A percentile compares a stretch with the other conserved stretches of the same genome.
phyloP scores from a whole-genome alignment of 2,113 vertebrate species.

The Lipophrys pholis region DNA sequence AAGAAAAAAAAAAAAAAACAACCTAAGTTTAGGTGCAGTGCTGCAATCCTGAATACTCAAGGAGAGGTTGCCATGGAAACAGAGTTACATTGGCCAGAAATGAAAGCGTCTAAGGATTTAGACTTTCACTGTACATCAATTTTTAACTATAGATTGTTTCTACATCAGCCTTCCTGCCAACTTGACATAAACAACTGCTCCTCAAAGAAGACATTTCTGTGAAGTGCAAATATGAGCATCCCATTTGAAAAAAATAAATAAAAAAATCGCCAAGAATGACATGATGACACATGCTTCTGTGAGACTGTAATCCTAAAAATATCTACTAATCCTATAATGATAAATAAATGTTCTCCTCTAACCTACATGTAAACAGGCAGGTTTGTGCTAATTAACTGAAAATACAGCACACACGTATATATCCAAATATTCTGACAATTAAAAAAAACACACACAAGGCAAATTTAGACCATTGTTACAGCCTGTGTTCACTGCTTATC shows the following conservation, averaged over 20 bases:
- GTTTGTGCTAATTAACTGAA: constrained; percentile 8
- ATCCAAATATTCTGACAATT: background rate
- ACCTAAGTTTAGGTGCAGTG: constrained; percentile 82
- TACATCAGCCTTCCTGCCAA: constrained; percentile 57
- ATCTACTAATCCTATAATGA: background rate
- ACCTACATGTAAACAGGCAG: background rate
- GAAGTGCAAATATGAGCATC: background rate
- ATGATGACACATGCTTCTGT: constrained; percentile 17
- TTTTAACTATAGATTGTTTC: constrained; percentile 82
- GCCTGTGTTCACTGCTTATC: background rate
- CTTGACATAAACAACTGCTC: constrained; percentile 40
- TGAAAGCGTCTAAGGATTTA: constrained; percentile 82
- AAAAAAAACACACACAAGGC: background rate
- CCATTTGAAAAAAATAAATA: background rate
- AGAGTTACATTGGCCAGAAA: constrained; percentile 85
- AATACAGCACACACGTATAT: background rate
- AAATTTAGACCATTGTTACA: background rate
- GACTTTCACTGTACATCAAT: constrained; percentile 83
- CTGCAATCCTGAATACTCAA: constrained; percentile 82
- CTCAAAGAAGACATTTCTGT: constrained; percentile 8
- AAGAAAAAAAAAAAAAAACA: constrained; percentile 67
- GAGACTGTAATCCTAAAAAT: constrained; percentile 22
- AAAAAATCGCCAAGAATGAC: background rate
- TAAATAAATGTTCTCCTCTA: constrained; percentile 8
- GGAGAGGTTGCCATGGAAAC: constrained; percentile 86